phyloP scores from a whole-genome alignment of 2,888 invertebrate species.

The Euproctis similis region DNA sequence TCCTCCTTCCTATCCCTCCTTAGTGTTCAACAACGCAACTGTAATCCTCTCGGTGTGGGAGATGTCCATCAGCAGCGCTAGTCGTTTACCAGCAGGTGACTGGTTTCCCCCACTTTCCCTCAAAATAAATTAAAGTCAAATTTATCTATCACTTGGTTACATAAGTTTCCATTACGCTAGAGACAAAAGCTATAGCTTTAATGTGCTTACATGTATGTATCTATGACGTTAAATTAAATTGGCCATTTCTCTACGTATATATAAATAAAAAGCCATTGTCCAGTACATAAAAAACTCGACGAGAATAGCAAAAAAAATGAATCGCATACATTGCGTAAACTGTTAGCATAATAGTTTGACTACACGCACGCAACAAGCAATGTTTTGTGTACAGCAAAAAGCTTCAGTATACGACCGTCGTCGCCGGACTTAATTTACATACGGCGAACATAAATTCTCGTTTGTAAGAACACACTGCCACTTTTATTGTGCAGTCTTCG shows the following conservation, averaged over 20 bases:
- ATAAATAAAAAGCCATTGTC: not conserved
- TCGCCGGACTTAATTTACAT: conserved; percentile 65
- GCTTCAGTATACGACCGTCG: conserved; percentile 37
- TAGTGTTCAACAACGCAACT: too few species aligned
- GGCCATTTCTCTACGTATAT: not conserved
- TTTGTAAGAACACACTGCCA: conserved; percentile 72
- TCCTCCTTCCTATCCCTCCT: too few species aligned
- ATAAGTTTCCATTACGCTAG: too few species aligned
- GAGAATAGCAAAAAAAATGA: conserved; percentile 20
- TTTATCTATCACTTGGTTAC: too few species aligned
- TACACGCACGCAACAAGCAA: conserved; percentile 31
- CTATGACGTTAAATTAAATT: too few species aligned
- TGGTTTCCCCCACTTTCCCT: too few species aligned
- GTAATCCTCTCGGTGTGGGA: too few species aligned
- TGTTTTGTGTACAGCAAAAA: conserved; percentile 38
- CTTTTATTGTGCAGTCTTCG: conserved; percentile 69
- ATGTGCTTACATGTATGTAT: too few species aligned
- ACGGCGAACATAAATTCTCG: conserved; percentile 70
- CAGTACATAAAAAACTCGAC: not conserved
- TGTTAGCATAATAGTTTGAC: conserved; percentile 33
- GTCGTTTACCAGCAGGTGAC: too few species aligned
- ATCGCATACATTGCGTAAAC: conserved; percentile 35
- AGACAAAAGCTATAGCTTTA: too few species aligned
- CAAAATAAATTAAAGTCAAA: too few species aligned
- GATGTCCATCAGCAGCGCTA: too few species aligned